Percentiles rank a stretch among this genome's conserved stretches.
phyloP scores from a whole-genome alignment of 1,140 invertebrate genomes.

The Tribolium castaneum region DNA sequence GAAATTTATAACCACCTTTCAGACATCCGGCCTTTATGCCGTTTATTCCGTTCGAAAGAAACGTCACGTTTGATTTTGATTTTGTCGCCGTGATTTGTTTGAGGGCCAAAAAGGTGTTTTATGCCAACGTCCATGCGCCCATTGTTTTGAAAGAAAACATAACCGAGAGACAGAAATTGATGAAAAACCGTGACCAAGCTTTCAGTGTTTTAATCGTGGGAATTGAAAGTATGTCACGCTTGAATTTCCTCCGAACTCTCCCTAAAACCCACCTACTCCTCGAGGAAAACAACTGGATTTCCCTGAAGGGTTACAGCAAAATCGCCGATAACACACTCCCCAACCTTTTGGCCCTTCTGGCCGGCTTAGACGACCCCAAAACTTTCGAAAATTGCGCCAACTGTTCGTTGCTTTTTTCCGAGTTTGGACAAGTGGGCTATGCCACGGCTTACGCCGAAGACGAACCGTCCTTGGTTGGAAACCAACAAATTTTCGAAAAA shows the following conservation, averaged over 20 bases:
- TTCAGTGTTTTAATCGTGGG: conserved; percentile 81
- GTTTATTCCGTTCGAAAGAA: no score
- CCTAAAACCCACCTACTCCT: conserved; percentile 77
- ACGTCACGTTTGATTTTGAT: no score
- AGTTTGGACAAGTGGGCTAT: conserved; percentile 71
- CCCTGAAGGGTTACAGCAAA: conserved; percentile 74
- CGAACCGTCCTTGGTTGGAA: conserved; percentile 71
- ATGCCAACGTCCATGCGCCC: no score
- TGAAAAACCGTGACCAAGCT: conserved; percentile 49
- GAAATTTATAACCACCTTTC: no score
- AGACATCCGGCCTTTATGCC: no score
- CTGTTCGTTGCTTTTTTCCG: conserved; percentile 75
- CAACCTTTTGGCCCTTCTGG: conserved; percentile 82
- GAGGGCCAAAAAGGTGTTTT: no score
- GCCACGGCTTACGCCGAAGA: conserved; percentile 77
- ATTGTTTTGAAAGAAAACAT: no score
- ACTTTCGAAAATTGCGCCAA: conserved; percentile 67
- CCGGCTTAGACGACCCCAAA: conserved; percentile 70
- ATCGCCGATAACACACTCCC: conserved; percentile 85
- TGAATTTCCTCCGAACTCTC: conserved; percentile 83
- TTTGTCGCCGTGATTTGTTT: no score
- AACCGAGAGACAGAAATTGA: background rate
- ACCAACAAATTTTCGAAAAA: conserved; percentile 72
- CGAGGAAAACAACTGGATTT: conserved; percentile 65
- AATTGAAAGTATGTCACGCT: conserved; percentile 84